These are phyloP conservation scores for Agrotis ipsilon DNA, from an alignment of 2,888 invertebrate species.

Conservation along the genomic window DNA sequence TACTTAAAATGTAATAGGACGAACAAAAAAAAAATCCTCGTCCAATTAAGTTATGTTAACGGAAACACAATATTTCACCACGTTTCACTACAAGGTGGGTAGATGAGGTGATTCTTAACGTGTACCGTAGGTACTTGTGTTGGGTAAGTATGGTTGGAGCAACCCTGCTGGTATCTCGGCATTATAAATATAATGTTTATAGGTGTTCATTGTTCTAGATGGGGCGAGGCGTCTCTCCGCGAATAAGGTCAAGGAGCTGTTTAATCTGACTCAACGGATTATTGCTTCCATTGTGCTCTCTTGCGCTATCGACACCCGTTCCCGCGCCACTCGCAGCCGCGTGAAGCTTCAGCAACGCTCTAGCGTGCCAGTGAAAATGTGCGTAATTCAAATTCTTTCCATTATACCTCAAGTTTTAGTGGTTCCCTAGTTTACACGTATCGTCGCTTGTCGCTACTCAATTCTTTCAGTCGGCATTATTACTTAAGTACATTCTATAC, in stretches of 20 bases:
- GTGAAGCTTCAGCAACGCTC: not conserved
- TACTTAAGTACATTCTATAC: not conserved
- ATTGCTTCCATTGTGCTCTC: slow-evolving; percentile 2
- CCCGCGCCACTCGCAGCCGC: not conserved
- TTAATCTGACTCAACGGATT: slow-evolving; percentile 7
- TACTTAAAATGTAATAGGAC: not conserved
- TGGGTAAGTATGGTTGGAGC: not conserved
- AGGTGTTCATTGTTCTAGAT: slow-evolving; percentile 17
- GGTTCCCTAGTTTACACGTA: no score
- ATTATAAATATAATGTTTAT: slow-evolving; percentile 34
- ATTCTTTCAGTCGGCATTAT: not conserved
- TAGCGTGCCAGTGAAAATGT: not conserved
- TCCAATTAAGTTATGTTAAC: not conserved
- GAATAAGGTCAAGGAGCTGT: slow-evolving; percentile 30
- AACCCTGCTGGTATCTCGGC: slow-evolving; percentile 16
- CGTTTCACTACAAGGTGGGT: not conserved
- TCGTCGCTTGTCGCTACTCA: not conserved
- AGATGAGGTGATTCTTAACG: not conserved
- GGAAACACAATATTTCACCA: not conserved
- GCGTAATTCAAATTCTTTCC: not conserved
- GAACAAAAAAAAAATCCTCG: not conserved
- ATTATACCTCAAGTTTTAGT: not conserved
- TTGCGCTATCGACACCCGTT: not conserved
- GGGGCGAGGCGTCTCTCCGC: not conserved
- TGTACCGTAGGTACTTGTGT: not conserved